These are phyloP conservation scores for Stenotaenia linearis DNA, from an alignment of 2,888 invertebrate genomes.

Conservation along the genomic window DNA sequence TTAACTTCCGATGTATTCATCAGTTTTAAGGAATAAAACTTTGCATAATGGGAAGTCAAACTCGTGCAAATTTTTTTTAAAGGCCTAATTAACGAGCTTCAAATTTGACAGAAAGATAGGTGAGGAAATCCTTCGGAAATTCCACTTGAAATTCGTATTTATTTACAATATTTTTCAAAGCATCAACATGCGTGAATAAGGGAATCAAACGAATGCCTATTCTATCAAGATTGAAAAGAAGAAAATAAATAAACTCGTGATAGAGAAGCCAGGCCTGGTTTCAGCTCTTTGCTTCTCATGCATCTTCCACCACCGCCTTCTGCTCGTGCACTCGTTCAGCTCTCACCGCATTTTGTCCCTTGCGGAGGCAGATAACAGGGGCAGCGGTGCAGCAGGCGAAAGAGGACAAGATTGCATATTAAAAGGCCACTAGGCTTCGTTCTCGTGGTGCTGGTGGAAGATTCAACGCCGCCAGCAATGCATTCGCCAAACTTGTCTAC, in stretches of 20 bases:
- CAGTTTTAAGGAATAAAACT: neutral
- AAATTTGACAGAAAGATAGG: neutral
- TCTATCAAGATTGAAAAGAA: neutral
- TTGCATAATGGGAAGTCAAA: neutral
- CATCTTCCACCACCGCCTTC: neutral
- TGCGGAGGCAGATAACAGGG: neutral
- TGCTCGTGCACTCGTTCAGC: neutral
- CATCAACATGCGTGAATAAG: too few species aligned
- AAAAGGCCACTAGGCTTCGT: neutral
- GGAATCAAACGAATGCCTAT: neutral
- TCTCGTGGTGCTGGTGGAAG: neutral
- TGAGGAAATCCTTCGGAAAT: neutral
- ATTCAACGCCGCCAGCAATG: neutral
- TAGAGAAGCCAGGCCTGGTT: neutral
- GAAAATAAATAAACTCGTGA: neutral
- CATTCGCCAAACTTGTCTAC: neutral
- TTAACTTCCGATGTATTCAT: neutral
- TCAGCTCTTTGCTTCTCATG: neutral
- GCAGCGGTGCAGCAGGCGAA: neutral
- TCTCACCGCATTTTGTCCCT: neutral
- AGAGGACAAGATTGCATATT: neutral
- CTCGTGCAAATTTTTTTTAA: neutral
- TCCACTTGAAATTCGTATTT: neutral
- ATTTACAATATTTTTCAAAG: neutral
- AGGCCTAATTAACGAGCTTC: neutral